A percentile compares a stretch with the other conserved stretches of the same genome.
Evolutionary conservation across 2,113 vertebrate genomes (phyloP).

Genomic region (Chroicocephalus ridibundus): DNA sequence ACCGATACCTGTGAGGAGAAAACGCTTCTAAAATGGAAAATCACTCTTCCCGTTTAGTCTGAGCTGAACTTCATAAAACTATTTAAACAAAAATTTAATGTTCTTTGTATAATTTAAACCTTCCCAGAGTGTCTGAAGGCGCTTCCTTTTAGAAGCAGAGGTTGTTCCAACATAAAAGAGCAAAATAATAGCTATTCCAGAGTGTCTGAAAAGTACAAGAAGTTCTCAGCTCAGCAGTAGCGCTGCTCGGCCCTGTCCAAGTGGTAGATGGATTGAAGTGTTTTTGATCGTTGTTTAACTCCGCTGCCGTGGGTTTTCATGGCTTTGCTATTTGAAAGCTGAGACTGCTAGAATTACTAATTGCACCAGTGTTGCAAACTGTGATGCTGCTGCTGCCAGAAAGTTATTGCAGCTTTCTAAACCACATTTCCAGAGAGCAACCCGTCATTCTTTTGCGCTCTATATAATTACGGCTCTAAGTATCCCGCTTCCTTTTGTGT

Average conservation of each 20-base stretch:
- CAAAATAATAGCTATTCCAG: neutral
- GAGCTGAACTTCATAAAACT: neutral
- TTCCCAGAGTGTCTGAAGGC: neutral
- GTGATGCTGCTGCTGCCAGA: neutral
- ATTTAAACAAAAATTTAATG: neutral
- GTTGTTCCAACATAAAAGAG: neutral
- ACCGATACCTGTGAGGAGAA: neutral
- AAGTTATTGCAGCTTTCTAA: neutral
- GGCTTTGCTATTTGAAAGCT: neutral
- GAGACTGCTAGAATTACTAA: neutral
- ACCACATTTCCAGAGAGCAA: neutral
- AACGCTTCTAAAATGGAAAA: neutral
- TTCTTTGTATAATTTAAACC: neutral
- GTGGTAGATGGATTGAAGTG: neutral
- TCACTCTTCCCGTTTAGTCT: neutral
- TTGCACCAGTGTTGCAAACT: neutral
- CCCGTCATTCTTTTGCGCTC: neutral
- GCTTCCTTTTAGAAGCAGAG: neutral
- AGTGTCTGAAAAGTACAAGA: neutral
- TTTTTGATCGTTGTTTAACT: neutral
- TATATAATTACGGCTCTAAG: neutral
- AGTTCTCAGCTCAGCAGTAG: neutral
- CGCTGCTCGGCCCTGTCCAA: neutral
- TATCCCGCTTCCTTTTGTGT: neutral
- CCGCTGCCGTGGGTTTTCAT: neutral